These are phyloP conservation scores for Spea hammondii DNA, from an alignment of 2,797 vertebrate genomes.

Conservation along the genomic window DNA sequence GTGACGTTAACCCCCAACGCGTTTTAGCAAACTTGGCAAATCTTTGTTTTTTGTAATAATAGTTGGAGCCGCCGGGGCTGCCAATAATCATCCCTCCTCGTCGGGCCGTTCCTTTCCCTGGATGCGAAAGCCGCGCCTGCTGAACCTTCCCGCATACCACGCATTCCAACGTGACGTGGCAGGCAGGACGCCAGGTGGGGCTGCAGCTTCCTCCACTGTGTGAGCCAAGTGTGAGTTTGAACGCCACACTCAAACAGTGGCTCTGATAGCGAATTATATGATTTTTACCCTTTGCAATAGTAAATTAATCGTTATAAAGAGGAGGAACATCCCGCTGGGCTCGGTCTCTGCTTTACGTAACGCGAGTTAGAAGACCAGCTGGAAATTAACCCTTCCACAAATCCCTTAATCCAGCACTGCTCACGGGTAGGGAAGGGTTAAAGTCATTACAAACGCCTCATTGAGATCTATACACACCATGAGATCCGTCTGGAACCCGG, in stretches of 20 bases:
- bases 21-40: no score
- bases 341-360: background rate
- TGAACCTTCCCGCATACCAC: constrained; percentile 4
- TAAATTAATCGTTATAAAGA: background rate
- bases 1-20: no score
- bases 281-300: no score
- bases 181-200: background rate
- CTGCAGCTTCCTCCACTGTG: background rate
- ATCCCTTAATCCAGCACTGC: no score
- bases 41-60: no score
- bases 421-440: no score
- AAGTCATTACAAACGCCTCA: no score
- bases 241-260: background rate
- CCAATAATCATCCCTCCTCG: background rate
- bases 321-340: background rate
- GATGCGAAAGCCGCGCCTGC: background rate
- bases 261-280: background rate
- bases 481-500: no score
- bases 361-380: background rate
- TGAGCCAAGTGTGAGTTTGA: no score
- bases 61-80: no score
- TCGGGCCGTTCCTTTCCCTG: background rate
- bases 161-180: constrained; percentile 15
- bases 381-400: no score
- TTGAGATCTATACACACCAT: no score